Percentiles rank a stretch among this genome's conserved stretches.
Evolutionary conservation across 2,888 invertebrate genomes (phyloP).

Genomic region (Hylaea fasciaria): DNA sequence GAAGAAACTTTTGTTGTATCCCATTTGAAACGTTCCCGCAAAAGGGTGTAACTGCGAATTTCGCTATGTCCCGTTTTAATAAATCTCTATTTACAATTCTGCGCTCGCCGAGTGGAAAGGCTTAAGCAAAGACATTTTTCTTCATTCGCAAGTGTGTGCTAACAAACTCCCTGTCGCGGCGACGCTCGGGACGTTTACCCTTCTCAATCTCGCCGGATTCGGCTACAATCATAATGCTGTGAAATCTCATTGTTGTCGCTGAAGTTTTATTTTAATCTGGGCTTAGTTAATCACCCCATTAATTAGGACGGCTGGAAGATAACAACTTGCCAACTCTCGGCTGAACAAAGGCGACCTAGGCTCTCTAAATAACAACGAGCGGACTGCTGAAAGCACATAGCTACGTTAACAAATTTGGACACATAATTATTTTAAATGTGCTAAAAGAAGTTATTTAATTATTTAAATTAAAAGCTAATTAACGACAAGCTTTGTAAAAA

Average conservation of each 20-base stretch:
- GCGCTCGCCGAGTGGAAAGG: constrained; percentile 76
- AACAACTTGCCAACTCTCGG: constrained; percentile 39
- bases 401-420: neutral
- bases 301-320: constrained; percentile 35
- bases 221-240: constrained; percentile 62
- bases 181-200: constrained; percentile 65
- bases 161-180: constrained; percentile 70
- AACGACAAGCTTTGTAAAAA: too few relatives aligned
- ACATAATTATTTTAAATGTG: neutral
- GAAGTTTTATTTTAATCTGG: constrained; percentile 57
- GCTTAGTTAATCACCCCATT: constrained; percentile 49
- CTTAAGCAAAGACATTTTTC: constrained; percentile 83
- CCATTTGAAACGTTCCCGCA: constrained; percentile 55
- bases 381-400: neutral
- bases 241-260: constrained; percentile 42
- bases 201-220: constrained; percentile 69
- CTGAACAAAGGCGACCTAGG: constrained; percentile 35
- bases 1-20: constrained; percentile 53
- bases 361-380: constrained; percentile 23
- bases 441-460: neutral
- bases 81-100: constrained; percentile 83
- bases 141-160: constrained; percentile 81
- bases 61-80: constrained; percentile 78
- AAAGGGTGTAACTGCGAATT: constrained; percentile 68
- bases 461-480: too few relatives aligned